A percentile compares a stretch with the other conserved stretches of the same genome.
Conservation (phyloP, 2,113 vertebrate genomes). For the Boulengeromyrus knoepffleri region DNA sequence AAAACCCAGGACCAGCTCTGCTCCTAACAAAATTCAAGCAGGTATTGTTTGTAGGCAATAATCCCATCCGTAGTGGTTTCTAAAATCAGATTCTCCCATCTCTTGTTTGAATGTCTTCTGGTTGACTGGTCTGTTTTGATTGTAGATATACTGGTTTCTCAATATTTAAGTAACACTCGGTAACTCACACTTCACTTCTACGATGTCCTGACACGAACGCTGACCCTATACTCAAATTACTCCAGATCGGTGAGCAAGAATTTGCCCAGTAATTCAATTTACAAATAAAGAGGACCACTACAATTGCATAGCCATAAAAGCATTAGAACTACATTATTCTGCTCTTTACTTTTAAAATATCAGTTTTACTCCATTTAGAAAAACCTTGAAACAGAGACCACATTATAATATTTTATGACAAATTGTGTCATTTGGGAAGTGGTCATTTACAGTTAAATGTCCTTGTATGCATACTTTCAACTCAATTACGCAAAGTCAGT, state of each 20-base stretch:
- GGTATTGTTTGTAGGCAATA: not conserved
- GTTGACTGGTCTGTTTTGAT: not conserved
- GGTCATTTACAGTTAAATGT: not conserved
- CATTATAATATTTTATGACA: not conserved
- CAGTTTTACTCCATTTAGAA: not conserved
- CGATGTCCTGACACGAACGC: not conserved
- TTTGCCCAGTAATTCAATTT: not conserved
- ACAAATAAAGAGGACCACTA: not conserved
- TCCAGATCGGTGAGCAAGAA: not conserved
- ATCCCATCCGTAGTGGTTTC: not conserved
- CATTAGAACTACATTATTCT: not conserved
- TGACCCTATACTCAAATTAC: not conserved
- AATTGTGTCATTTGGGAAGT: not conserved
- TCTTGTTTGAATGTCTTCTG: not conserved
- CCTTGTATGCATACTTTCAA: not conserved
- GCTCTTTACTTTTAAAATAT: not conserved
- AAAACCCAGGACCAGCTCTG: not conserved
- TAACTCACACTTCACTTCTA: not conserved
- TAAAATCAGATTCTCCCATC: not conserved
- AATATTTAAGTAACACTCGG: not conserved
- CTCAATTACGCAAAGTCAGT: not conserved
- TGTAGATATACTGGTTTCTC: not conserved
- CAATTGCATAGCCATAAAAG: not conserved
- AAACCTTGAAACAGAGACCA: not conserved
- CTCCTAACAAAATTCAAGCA: not conserved